Conservation (phyloP, 92 coral and sea anemone species). For the Muricea muricata region DNA sequence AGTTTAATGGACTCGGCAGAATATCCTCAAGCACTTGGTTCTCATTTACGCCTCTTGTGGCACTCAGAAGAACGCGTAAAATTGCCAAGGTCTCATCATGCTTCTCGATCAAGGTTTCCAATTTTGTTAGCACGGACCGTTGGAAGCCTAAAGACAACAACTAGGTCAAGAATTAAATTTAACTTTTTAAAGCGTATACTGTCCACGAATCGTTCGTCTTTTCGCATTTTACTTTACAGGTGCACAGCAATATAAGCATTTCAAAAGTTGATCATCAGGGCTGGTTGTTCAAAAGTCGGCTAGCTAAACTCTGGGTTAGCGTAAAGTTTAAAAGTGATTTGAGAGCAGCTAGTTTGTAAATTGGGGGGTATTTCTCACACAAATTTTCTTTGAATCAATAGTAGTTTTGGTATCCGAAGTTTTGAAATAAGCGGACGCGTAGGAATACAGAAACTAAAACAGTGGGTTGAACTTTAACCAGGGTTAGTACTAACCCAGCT, state of each 20-base stretch:
- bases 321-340: no score
- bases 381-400: no score
- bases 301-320: no score
- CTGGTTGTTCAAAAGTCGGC: no score
- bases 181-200: not conserved
- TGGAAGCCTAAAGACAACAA: slow-evolving; percentile 9
- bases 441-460: no score
- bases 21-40: not conserved
- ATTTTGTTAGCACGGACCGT: not conserved
- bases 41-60: not conserved
- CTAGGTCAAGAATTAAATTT: not conserved
- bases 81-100: not conserved
- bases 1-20: not conserved
- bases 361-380: no score
- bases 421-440: no score
- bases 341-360: no score
- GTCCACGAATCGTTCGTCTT: not conserved
- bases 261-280: not conserved
- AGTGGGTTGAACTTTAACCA: no score
- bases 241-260: not conserved
- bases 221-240: not conserved
- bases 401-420: no score
- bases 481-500: no score
- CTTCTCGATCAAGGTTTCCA: not conserved
- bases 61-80: not conserved